phyloP scores from a whole-genome alignment of 1,140 invertebrate species.

The Drosophila cardini region DNA sequence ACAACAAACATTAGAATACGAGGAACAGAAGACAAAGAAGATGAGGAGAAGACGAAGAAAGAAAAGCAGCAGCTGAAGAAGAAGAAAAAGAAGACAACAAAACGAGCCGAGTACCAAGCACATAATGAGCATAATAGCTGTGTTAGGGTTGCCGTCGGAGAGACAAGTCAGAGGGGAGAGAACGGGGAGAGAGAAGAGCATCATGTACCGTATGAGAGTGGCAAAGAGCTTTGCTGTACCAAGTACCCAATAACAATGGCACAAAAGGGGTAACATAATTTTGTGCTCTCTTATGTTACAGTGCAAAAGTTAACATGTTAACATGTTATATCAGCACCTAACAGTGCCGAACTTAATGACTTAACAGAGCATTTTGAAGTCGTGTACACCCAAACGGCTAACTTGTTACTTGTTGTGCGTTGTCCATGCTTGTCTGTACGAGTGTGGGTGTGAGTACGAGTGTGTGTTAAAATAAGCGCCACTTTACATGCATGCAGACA shows the following conservation, averaged over 20 bases:
- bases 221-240: conserved; percentile 63
- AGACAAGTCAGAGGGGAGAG: not conserved
- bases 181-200: not conserved
- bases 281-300: not conserved
- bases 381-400: not conserved
- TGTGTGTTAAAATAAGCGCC: conserved; percentile 66
- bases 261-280: not conserved
- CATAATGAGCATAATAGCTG: conserved; percentile 72
- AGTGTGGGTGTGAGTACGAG: conserved; percentile 2
- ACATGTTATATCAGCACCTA: too few species aligned
- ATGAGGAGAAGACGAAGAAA: conserved; percentile 3
- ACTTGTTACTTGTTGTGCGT: conserved; percentile 15
- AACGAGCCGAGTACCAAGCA: conserved; percentile 64
- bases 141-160: conserved; percentile 24
- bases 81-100: conserved; percentile 35
- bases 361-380: not conserved
- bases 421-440: conserved; percentile 6
- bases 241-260: not conserved
- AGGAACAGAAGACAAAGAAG: not conserved
- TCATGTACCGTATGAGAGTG: conserved; percentile 47
- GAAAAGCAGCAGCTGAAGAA: not conserved
- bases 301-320: too few species aligned
- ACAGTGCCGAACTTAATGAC: too few species aligned
- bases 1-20: conserved; percentile 26
- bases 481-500: conserved; percentile 58